Percentiles rank a stretch among this genome's conserved stretches.
Evolutionary conservation across 2,113 vertebrate species (phyloP).

Genomic region (Coreoperca whiteheadi): DNA sequence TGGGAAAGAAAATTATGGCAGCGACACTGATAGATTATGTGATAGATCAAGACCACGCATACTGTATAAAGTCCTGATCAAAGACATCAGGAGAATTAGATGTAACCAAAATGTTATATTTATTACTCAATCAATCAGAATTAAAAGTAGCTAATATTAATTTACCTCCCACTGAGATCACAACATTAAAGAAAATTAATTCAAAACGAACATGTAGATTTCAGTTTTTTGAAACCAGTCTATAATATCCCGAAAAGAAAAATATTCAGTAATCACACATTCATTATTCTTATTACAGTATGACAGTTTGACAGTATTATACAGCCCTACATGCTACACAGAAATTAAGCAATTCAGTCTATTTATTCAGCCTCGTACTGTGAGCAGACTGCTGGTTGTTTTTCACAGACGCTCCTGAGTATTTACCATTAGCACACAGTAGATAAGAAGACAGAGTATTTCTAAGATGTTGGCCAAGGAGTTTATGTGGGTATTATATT

Average conservation of each 20-base stretch:
- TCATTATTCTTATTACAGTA: conserved; percentile 23
- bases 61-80: conserved; percentile 58
- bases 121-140: conserved; percentile 32
- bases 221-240: no score
- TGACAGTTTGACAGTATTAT: conserved; percentile 16
- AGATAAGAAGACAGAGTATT: conserved; percentile 14
- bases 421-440: conserved; percentile 15
- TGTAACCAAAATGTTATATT: conserved; percentile 41
- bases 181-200: conserved; percentile 10
- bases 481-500: conserved; percentile 22
- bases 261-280: conserved; percentile 2
- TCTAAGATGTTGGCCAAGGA: not conserved
- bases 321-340: not conserved
- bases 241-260: not conserved
- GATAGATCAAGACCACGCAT: conserved; percentile 53
- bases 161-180: conserved; percentile 25
- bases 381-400: conserved; percentile 11
- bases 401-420: conserved; percentile 13
- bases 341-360: conserved; percentile 23
- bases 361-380: conserved; percentile 10
- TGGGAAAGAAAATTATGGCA: conserved; percentile 39
- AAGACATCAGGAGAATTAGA: conserved; percentile 46
- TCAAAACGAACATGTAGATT: not conserved
- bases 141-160: conserved; percentile 23
- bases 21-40: conserved; percentile 63